Base-by-base conservation (phyloP, 2,797 vertebrate genomes). In the Sebastes iracundus region DNA sequence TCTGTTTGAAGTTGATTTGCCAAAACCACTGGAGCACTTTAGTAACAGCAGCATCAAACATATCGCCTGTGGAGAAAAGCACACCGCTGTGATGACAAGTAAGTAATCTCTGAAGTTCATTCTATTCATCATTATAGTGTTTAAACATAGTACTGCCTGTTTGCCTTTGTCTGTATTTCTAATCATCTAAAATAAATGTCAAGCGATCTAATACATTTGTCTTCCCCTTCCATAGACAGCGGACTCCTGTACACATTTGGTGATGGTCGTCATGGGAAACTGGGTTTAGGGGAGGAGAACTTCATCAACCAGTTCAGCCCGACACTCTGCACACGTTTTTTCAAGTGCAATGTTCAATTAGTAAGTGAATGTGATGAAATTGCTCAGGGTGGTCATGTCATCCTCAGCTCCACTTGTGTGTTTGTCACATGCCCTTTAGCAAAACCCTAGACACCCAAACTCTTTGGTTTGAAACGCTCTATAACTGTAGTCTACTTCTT, bases 171-270 rank as follows among this genome's bases (percentile, higher is more conserved):
- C 2, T 42, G 13, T 56, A 11, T 72, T 32, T 49, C n/a, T 64
- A 7, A 67, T 53, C 10, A 46, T 56, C 11, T 11, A 28, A 13
- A 38, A 38, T 5, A 22, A 81, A 56, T 61, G 7, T 16, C 18
- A 1, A 42, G 42, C 11, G 4, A 49, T 55, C 25, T 23, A 38
- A 64, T 72, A 9, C 28, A 9, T 65, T 59, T 71, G 13, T 69
- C n/a, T 25, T 55, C 56, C 6, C 83, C 8, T 27, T 71, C 69
- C 86, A 70, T 90, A 99, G 97, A 96, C 35, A 89, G 88, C 4
- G 97, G 97, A 25, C 93, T 96, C 80, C 92, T 98, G 65, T 97
- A 97, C 94, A 97, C 96, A 4, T 98, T 98, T 93, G 97, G 97
- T 86, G 96, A 98, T 71, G 97, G 96, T 22, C 94, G 96, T 66